Percentiles rank a stretch among this genome's conserved stretches.
Conservation (phyloP, 2,797 vertebrate species). For the Amphiprion clarkii region DNA sequence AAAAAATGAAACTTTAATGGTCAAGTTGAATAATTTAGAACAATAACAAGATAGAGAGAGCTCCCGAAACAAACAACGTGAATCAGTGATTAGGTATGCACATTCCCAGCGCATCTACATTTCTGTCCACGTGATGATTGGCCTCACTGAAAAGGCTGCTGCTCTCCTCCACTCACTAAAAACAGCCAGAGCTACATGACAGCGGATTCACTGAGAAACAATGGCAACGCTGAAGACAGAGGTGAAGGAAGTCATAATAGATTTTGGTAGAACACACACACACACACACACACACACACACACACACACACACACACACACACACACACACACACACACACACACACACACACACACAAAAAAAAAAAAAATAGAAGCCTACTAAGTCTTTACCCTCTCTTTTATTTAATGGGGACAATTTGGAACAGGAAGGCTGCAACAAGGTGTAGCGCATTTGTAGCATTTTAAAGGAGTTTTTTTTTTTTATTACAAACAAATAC, state of each 20-base stretch:
- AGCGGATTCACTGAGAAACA: slow-evolving; percentile 4
- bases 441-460: too few species aligned
- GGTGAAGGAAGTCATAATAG: not conserved
- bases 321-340: too few species aligned
- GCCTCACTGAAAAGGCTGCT: slow-evolving; percentile 5
- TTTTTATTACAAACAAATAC: too few species aligned
- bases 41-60: not conserved
- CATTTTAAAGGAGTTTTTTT: too few species aligned
- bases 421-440: too few species aligned
- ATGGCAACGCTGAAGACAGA: not conserved
- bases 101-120: not conserved
- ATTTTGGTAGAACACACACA: too few species aligned
- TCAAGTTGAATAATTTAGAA: not conserved
- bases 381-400: too few species aligned
- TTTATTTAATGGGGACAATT: too few species aligned
- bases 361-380: too few species aligned
- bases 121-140: slow-evolving; percentile 3
- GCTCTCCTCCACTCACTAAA: slow-evolving; percentile 6
- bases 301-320: too few species aligned
- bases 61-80: not conserved
- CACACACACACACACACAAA: too few species aligned
- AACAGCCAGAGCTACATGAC: not conserved
- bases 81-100: not conserved
- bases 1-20: not conserved
- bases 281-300: too few species aligned